Conservation (phyloP, 2,797 vertebrate species). For the Sebastes paucispinis region DNA sequence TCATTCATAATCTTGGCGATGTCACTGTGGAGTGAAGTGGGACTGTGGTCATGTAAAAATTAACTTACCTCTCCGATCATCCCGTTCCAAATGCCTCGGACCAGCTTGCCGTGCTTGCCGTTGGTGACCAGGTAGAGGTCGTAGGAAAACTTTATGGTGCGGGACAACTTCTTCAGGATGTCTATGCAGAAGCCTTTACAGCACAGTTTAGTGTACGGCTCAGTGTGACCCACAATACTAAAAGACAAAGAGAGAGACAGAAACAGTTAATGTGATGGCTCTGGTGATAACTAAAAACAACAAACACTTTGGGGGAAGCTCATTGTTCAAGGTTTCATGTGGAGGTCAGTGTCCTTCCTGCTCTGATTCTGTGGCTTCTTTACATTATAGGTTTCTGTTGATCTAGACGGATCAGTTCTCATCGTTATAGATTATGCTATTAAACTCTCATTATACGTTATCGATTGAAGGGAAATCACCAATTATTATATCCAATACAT, state of each 20-base stretch:
- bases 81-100: slow-evolving; percentile 96
- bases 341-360: neutral
- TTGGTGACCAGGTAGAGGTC: slow-evolving; percentile 99
- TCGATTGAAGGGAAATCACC: slow-evolving; percentile 6
- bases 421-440: slow-evolving; percentile 46
- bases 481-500: neutral
- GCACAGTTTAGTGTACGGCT: slow-evolving; percentile 90
- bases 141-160: slow-evolving; percentile 94
- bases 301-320: neutral
- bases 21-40: neutral
- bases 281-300: neutral
- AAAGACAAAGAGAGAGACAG: slow-evolving; percentile 24
- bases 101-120: slow-evolving; percentile 95
- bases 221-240: slow-evolving; percentile 85
- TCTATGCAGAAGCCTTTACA: slow-evolving; percentile 99
- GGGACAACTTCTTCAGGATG: slow-evolving; percentile 97
- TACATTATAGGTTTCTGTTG: neutral
- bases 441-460: slow-evolving; percentile 43
- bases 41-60: neutral
- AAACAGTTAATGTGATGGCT: neutral
- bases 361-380: neutral
- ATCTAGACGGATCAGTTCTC: neutral
- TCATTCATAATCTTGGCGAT: neutral
- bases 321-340: neutral
- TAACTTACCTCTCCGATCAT: slow-evolving; percentile 96